Evolutionary conservation across 2,797 vertebrate species (phyloP), one percentile per base, ranked within the genome.

Genomic region (Decapterus maruadsi): DNA sequence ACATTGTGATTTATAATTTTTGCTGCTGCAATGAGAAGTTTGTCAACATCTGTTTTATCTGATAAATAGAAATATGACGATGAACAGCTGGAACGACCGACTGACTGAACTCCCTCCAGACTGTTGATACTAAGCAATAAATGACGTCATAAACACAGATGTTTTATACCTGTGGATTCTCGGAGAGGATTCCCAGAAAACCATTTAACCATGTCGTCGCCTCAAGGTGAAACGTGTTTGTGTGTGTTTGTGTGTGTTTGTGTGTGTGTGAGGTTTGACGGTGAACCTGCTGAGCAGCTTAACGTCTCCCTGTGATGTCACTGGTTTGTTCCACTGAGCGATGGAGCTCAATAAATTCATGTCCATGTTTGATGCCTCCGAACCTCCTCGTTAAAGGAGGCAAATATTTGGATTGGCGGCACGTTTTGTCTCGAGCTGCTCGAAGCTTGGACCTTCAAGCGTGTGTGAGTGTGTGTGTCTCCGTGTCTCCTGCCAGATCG

Each of bases 341-440:
- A 20, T 14, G 12, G 17, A 42, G 43, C 8, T 12, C 12, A 54
- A 54, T 62, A 6, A 2, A 56, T 17, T 0, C 29, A 48, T 34
- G 31, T 31, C n/a, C 1, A 13, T 26, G 8, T 34, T 31, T 53
- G 62, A 53, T 51, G 45, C 3, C 19, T 48, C 6, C 12, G 11
- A 51, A 17, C 6, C 2, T 59, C 14, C 14, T 16, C 16, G 14
- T 7, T 14, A 50, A 34, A 48, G 40, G 45, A 31, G 4, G 51
- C 34, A 63, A 69, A 59, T 45, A 70, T 77, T 77, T 36, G 53
- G n/a, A 8, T 9, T 51, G 57, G 34, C 7, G 12, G 31, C 7
- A 14, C 7, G 2, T 36, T 55, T 17, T 40, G 51, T 45, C 50
- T 8, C 9, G 0, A 10, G 10, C 10, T 1, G 19, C 45, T 34